Evolutionary conservation across 2,797 vertebrate species (phyloP).

Genomic region (Sarcophilus harrisii): DNA sequence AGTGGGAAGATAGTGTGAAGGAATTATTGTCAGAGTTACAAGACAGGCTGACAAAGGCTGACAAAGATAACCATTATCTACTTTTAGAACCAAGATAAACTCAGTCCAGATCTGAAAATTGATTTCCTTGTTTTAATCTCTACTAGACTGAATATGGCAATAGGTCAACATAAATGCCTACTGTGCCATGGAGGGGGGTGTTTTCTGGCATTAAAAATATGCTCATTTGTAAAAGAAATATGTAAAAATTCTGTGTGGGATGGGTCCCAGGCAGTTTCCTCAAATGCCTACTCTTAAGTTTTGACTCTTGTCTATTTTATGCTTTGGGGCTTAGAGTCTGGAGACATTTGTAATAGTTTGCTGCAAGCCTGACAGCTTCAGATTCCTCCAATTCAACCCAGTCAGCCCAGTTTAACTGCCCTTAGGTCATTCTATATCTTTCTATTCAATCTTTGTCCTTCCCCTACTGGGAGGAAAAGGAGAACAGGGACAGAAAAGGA

Average conservation of each 20-base stretch:
- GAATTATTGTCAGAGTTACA: background rate
- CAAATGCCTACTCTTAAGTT: background rate
- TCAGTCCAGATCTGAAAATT: background rate
- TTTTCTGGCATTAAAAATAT: constrained; percentile 1
- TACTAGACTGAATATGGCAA: background rate
- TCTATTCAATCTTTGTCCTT: background rate
- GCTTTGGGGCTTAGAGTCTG: background rate
- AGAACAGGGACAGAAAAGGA: background rate
- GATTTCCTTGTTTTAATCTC: background rate
- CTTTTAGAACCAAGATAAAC: background rate
- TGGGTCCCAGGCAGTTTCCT: background rate
- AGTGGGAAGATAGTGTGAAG: background rate
- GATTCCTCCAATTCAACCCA: background rate
- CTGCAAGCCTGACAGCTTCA: background rate
- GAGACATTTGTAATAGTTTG: background rate
- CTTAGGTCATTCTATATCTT: background rate
- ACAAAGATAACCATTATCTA: background rate
- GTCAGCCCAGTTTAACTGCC: background rate
- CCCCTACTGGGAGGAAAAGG: background rate
- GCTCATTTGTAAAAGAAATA: background rate
- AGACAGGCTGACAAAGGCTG: background rate
- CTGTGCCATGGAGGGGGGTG: background rate
- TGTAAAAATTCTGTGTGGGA: background rate
- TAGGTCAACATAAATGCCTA: background rate
- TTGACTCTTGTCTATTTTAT: background rate